These are phyloP conservation scores for Leptinotarsa lineolata DNA, from an alignment of 1,140 invertebrate species.

Conservation along the genomic window DNA sequence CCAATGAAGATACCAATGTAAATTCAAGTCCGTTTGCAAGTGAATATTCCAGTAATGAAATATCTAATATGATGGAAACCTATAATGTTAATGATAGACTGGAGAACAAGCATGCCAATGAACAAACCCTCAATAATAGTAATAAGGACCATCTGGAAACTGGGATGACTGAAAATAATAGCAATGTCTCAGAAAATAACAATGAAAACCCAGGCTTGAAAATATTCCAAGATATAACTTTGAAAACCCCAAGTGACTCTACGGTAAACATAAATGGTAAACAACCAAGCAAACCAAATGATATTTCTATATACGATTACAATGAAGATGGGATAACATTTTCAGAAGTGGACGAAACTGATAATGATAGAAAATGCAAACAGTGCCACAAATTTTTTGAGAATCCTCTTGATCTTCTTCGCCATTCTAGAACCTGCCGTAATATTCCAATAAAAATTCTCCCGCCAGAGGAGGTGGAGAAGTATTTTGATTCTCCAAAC, in stretches of 20 bases:
- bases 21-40: too few relatives aligned
- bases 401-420: conserved; percentile 37
- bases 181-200: conserved; percentile 9
- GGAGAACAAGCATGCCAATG: not conserved
- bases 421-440: conserved; percentile 37
- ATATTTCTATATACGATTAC: conserved; percentile 28
- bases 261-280: too few relatives aligned
- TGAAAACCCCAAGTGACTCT: not conserved
- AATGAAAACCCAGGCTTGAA: not conserved
- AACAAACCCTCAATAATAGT: not conserved
- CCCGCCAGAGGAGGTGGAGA: conserved; percentile 35
- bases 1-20: too few relatives aligned
- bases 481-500: conserved; percentile 32
- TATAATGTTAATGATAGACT: not conserved
- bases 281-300: not conserved
- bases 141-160: not conserved
- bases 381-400: conserved; percentile 32
- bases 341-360: not conserved
- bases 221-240: not conserved
- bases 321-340: conserved; percentile 15
- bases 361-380: conserved; percentile 17
- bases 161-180: not conserved
- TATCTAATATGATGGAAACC: not conserved
- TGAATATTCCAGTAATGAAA: too few relatives aligned
- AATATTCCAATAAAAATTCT: conserved; percentile 35